Evolutionary conservation across 2,113 vertebrate genomes (phyloP), one percentile per base, ranked within the genome.

Genomic region (Sinosuthora webbiana): DNA sequence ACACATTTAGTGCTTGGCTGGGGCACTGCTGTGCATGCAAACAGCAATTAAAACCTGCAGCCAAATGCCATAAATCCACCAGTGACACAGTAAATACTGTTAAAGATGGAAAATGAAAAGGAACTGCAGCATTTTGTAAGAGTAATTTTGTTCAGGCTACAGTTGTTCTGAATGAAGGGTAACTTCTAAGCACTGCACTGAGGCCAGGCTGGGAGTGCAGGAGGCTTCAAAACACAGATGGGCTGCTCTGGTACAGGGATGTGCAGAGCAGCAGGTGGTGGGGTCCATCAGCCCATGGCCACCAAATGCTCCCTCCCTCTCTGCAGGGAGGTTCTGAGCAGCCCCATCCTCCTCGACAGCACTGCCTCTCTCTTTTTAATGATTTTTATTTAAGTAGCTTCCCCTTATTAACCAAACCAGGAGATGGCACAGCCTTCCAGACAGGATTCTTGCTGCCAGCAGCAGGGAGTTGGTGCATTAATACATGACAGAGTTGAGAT

Each of bases 11-110:
- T 19, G 79, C 79, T 74, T 33, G 91, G 77, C 25, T 85, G 27
- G 52, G 57, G 56, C 86, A 56, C 37, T 24, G 81, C 81, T 45
- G 74, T 18, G 87, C 70, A 11, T 50, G 87, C 74, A 93, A 91
- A 89, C 87, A 87, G 91, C 95, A 94, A 94, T 95, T 93, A 96
- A 95, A 94, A 82, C 74, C 83, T 44, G 53, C 70, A 79, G 94
- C 91, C 93, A 89, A 75, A 35, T 16, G 4, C 15, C 91, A 65
- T 95, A 64, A 94, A 96, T 95, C 84, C 81, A 82, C 77, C 74
- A 42, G 74, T 3, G 49, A 91, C 83, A 42, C 62, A 68, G 25
- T 30, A 92, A 95, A 79, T n/a, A 62, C 84, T 28, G 31, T 23
- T 88, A 60, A 56, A 88, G 57, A 73, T 1, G n/a, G 55, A 68